phyloP scores from a whole-genome alignment of 2,113 vertebrate species.

The Ariopsis seemanni region DNA sequence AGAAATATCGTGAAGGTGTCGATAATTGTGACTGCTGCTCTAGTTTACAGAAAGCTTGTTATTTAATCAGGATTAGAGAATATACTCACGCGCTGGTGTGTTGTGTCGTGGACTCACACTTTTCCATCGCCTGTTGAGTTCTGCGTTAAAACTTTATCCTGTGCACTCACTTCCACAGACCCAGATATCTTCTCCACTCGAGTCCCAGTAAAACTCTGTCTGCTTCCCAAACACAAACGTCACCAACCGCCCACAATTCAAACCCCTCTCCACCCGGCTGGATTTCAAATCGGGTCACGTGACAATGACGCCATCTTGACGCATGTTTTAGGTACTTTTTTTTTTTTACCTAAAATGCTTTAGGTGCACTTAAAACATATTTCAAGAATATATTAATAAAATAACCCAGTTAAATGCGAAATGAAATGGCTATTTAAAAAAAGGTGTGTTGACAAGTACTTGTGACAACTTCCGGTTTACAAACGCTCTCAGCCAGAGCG shows the following conservation, averaged over 20 bases:
- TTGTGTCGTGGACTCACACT: background rate
- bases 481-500: background rate
- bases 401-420: background rate
- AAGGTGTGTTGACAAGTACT: too few relatives aligned
- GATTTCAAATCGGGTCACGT: conserved; percentile 21
- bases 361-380: background rate
- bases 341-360: background rate
- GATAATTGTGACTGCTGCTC: too few relatives aligned
- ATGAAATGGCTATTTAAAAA: background rate
- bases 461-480: background rate
- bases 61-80: too few relatives aligned
- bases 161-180: background rate
- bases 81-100: background rate
- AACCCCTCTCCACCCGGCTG: background rate
- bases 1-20: too few relatives aligned
- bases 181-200: background rate
- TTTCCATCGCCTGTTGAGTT: background rate
- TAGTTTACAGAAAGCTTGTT: too few relatives aligned
- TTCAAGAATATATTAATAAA: background rate
- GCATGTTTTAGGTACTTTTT: background rate
- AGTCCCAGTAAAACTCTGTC: too few relatives aligned
- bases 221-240: too few relatives aligned
- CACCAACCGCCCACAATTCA: too few relatives aligned
- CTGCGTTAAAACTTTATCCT: background rate
- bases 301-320: background rate